These are phyloP conservation scores for Malurus cyaneus DNA, from an alignment of 2,113 vertebrate genomes.

Conservation along the genomic window DNA sequence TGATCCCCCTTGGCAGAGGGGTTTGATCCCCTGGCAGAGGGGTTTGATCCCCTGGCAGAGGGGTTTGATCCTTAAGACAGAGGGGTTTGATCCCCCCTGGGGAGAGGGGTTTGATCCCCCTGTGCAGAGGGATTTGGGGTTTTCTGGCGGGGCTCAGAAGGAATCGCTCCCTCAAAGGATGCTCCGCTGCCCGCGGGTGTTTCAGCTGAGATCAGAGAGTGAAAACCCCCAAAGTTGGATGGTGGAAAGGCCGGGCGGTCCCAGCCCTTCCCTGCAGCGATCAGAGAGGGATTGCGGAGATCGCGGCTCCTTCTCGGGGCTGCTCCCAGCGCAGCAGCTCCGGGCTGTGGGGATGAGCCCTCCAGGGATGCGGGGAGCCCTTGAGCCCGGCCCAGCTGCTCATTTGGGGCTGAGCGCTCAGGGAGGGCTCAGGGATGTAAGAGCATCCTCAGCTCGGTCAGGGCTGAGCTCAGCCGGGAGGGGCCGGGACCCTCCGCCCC, in stretches of 20 bases:
- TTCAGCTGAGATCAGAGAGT: neutral
- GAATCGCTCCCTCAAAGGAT: accelerated
- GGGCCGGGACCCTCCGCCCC: neutral
- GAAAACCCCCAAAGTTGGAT: accelerated
- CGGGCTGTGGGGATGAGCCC: accelerated
- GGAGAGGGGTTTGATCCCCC: too few relatives aligned
- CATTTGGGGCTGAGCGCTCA: neutral
- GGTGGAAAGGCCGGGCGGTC: neutral
- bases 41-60: too few relatives aligned
- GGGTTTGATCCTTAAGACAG: too few relatives aligned
- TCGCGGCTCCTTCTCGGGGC: accelerated
- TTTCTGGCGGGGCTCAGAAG: accelerated
- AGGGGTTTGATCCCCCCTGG: too few relatives aligned
- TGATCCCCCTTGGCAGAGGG: too few relatives aligned
- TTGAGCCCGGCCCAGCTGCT: neutral
- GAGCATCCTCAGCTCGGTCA: neutral
- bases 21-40: too few relatives aligned
- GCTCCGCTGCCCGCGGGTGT: accelerated
- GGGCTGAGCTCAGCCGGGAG: neutral
- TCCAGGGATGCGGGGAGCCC: neutral
- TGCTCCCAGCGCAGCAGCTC: neutral
- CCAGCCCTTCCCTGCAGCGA: accelerated
- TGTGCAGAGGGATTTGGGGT: too few relatives aligned
- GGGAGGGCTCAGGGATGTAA: neutral
- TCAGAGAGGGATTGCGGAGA: accelerated